Conservation (phyloP, 2,888 invertebrate species). For the Pyrgus malvae region DNA sequence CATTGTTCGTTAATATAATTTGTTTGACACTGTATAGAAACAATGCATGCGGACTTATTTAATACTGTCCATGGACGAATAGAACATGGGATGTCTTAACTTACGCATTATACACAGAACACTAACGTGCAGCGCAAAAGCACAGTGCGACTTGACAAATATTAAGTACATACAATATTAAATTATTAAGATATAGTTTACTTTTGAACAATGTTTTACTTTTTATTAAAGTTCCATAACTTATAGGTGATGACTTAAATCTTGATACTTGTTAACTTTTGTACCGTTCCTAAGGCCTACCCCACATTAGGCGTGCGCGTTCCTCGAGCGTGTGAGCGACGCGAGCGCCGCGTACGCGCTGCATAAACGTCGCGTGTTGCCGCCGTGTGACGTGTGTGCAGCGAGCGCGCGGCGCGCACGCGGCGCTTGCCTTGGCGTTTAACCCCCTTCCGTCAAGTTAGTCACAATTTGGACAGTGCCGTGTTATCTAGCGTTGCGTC, state of each 20-base stretch:
- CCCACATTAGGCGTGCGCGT: too few relatives aligned
- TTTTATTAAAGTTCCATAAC: slow-evolving; percentile 2
- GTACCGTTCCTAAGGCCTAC: slow-evolving; percentile 6
- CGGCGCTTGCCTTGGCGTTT: too few relatives aligned
- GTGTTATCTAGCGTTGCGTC: too few relatives aligned
- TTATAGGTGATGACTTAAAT: not conserved
- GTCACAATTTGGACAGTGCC: too few relatives aligned
- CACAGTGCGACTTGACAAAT: slow-evolving; percentile 55
- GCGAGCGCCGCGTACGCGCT: too few relatives aligned
- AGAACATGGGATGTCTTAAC: slow-evolving; percentile 40
- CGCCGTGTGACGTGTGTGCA: too few relatives aligned
- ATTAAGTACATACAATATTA: slow-evolving; percentile 28
- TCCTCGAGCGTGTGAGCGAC: too few relatives aligned
- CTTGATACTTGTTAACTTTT: not conserved
- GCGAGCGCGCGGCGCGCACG: too few relatives aligned
- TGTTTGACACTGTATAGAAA: slow-evolving; percentile 45
- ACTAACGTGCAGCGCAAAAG: slow-evolving; percentile 63
- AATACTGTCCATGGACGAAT: slow-evolving; percentile 66
- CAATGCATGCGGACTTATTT: slow-evolving; percentile 46
- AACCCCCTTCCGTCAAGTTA: too few relatives aligned
- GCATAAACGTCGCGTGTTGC: too few relatives aligned
- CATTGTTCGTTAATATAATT: slow-evolving; percentile 49
- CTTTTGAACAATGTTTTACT: not conserved
- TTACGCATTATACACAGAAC: slow-evolving; percentile 51
- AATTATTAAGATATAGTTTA: slow-evolving; percentile 48